Base-by-base conservation (phyloP, 2,797 vertebrate genomes). In the Cetoscarus ocellatus region DNA sequence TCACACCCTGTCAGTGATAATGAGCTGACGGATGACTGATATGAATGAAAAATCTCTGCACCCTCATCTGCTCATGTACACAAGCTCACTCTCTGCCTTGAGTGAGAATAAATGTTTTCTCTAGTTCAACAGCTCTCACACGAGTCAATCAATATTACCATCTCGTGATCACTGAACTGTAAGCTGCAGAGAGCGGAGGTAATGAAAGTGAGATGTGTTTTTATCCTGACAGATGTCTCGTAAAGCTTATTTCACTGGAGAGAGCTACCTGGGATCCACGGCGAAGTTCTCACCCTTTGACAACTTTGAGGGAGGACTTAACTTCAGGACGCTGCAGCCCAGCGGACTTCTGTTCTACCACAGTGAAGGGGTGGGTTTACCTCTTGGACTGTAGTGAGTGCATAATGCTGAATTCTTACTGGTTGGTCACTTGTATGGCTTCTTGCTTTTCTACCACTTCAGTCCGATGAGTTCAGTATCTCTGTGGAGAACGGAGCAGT, bases 291-390 rank as follows among this genome's bases (percentile, higher is more conserved):
- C 95, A 11, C 95, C 96, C 34, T 96, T 98, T 27, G 88, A 93
- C 71, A 93, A 84, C 38, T 99, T 98, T 51, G 98, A 99, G 91
- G 97, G 96, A 83, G 98, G 98, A 35, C 94, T 99, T 79, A 98
- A 95, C 91, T 99, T 99, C 83, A 94, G 87, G 84, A 98, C 98
- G 0, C 67, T 96, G 60, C 96, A 97, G 79, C 93, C 97, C 63
- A 96, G 83, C 0, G 98, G 98, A 36, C 88, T 98, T 3, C 88
- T 99, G 8, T 97, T 99, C 89, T 97, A 97, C 84, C 95, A 93
- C 80, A 88, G 65, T 61, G 94, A 97, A 51, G 97, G 94, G 93
- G 98, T 99, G 89, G 85, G 86, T 9, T 11, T 19, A 11, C 5
- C 40, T 42, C n/a, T 42, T 27, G 27, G 27, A 42, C 12, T 42